Conservation (phyloP, 2,113 vertebrate species). For the Passer montanus region DNA sequence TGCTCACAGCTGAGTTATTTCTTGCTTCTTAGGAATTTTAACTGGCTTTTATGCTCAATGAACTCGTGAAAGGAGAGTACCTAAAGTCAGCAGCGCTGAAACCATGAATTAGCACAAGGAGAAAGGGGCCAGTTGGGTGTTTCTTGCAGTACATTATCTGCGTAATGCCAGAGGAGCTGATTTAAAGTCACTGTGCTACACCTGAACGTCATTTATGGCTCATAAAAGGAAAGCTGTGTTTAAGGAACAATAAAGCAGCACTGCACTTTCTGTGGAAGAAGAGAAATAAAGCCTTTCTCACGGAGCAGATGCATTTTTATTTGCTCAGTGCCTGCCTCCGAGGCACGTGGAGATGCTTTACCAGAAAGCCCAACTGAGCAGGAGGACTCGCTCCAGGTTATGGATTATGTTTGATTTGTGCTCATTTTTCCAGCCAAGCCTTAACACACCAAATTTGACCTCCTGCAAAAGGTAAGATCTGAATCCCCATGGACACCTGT, state of each 20-base stretch:
- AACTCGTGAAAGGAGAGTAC: slow-evolving; percentile 26
- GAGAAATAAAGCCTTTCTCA: background rate
- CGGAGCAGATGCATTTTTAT: background rate
- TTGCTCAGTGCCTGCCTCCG: background rate
- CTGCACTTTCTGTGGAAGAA: background rate
- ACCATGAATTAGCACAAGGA: slow-evolving; percentile 24
- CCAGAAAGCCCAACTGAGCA: background rate
- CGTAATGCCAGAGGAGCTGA: slow-evolving; percentile 28
- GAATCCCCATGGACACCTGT: rapidly evolving
- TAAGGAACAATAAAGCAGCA: slow-evolving; percentile 44
- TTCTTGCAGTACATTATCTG: background rate
- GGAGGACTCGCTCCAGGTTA: background rate
- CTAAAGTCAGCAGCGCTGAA: slow-evolving; percentile 39
- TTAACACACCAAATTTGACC: background rate
- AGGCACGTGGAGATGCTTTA: background rate
- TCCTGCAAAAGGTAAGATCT: background rate
- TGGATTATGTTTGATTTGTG: background rate
- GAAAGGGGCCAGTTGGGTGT: background rate
- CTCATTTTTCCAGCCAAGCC: background rate
- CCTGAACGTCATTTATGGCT: background rate
- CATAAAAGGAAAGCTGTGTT: slow-evolving; percentile 36
- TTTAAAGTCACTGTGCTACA: slow-evolving; percentile 34
- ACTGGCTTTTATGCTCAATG: slow-evolving; percentile 44
- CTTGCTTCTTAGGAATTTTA: slow-evolving; percentile 48
- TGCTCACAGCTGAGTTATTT: slow-evolving; percentile 63